phyloP scores from a whole-genome alignment of 2,113 vertebrate genomes.

The Rhegmatorhina hoffmannsi region DNA sequence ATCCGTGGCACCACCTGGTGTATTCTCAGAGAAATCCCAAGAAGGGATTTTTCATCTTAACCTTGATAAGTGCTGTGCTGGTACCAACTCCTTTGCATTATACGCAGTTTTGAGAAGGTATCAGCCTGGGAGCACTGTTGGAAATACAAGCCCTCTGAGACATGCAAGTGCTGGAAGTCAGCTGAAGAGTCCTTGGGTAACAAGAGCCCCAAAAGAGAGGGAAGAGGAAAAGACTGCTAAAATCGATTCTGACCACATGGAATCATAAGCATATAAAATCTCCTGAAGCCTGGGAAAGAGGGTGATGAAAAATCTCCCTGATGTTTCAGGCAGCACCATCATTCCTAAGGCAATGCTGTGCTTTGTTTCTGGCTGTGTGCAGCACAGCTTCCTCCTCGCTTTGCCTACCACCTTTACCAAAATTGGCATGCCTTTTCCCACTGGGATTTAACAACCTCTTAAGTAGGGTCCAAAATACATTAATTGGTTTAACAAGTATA shows the following conservation, averaged over 20 bases:
- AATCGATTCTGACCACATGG: background rate
- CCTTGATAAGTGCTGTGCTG: slow-evolving; percentile 5
- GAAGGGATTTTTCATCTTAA: slow-evolving; percentile 32
- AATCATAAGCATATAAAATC: background rate
- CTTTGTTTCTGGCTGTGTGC: background rate
- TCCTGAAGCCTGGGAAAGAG: background rate
- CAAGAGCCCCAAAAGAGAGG: background rate
- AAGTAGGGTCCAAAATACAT: background rate
- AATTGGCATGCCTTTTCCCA: background rate
- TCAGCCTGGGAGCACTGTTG: background rate
- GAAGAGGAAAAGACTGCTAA: background rate
- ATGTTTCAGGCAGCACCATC: background rate
- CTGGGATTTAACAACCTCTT: background rate
- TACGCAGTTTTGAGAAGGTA: background rate
- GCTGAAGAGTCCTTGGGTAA: background rate
- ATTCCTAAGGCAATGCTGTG: background rate
- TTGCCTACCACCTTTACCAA: background rate
- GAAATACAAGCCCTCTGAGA: background rate
- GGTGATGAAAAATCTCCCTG: background rate
- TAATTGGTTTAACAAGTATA: background rate
- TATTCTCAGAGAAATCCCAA: slow-evolving; percentile 44
- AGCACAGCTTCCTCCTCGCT: background rate
- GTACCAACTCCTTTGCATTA: slow-evolving; percentile 2
- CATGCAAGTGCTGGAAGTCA: background rate
- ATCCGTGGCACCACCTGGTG: slow-evolving; percentile 15